Percentiles rank a stretch among this genome's conserved stretches.
These are phyloP conservation scores for Callipepla squamata DNA, from an alignment of 2,113 vertebrate genomes.

Conservation along the genomic window DNA sequence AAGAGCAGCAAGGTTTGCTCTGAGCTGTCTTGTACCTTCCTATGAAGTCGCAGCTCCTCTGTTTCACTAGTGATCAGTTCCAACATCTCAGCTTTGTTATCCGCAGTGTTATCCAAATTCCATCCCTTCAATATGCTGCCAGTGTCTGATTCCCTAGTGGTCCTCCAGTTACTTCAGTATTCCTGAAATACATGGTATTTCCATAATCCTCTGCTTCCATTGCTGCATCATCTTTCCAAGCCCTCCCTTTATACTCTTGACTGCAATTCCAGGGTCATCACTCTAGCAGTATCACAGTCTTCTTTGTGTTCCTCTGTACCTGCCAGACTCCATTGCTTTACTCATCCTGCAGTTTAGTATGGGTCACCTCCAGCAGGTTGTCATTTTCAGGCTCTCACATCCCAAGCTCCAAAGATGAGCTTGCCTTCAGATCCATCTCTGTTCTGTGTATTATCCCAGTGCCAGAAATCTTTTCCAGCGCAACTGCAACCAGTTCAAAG, in stretches of 20 bases:
- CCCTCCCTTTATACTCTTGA: fast-evolving
- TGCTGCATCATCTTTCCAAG: not conserved
- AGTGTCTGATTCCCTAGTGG: not conserved
- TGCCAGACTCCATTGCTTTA: not conserved
- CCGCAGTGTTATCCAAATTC: not conserved
- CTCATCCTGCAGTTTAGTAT: fast-evolving
- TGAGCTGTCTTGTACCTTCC: not conserved
- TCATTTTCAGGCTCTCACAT: not conserved
- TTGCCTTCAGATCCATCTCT: not conserved
- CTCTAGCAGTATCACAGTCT: fast-evolving
- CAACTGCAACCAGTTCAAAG: not conserved
- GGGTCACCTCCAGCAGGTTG: not conserved
- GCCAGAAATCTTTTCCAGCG: not conserved
- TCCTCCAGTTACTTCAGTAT: not conserved
- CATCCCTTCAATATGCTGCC: not conserved
- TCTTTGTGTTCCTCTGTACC: no score
- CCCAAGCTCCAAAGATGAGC: not conserved
- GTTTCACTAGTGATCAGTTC: not conserved
- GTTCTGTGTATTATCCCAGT: not conserved
- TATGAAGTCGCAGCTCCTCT: not conserved
- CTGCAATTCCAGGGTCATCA: not conserved
- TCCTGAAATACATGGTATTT: not conserved
- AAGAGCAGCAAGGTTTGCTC: not conserved
- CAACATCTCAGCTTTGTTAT: not conserved
- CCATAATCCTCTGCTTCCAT: not conserved